Evolutionary conservation across 92 coral and sea anemone genomes (phyloP).

Genomic region (Palythoa grandiflora): DNA sequence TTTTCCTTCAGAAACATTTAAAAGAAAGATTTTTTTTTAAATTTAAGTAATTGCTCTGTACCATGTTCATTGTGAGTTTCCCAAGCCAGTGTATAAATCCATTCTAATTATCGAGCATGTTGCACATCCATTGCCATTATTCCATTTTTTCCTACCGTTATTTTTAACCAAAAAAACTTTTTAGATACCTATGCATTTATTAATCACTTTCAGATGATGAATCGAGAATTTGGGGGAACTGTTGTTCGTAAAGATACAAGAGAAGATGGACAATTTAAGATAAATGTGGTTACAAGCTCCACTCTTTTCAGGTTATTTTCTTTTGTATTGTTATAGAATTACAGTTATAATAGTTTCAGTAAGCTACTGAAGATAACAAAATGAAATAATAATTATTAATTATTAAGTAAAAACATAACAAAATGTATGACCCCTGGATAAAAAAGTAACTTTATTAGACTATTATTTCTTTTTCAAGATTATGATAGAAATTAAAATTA

Average conservation of each 20-base stretch:
- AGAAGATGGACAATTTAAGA: constrained; percentile 94
- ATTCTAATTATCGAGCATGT: no score
- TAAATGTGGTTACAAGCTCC: constrained; percentile 81
- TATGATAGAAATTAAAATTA: no score
- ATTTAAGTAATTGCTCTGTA: no score
- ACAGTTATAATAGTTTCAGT: not conserved
- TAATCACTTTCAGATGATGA: constrained; percentile 72
- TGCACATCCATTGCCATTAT: not conserved
- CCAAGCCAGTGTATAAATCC: no score
- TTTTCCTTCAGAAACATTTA: no score
- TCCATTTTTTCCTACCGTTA: not conserved
- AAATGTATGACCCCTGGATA: no score
- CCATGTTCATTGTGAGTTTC: no score
- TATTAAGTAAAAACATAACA: no score
- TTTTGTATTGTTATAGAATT: not conserved
- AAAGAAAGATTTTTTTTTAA: no score
- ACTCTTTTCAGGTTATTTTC: constrained; percentile 77
- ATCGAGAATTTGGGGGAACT: constrained; percentile 95
- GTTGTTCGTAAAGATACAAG: constrained; percentile 90
- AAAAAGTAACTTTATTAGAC: no score
- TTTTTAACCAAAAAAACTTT: not conserved
- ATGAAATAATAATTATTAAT: no score
- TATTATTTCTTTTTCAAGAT: no score
- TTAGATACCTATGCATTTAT: not conserved
- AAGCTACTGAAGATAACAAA: not conserved